These are phyloP conservation scores for Malurus leucopterus DNA, from an alignment of 2,797 vertebrate species.

Conservation along the genomic window DNA sequence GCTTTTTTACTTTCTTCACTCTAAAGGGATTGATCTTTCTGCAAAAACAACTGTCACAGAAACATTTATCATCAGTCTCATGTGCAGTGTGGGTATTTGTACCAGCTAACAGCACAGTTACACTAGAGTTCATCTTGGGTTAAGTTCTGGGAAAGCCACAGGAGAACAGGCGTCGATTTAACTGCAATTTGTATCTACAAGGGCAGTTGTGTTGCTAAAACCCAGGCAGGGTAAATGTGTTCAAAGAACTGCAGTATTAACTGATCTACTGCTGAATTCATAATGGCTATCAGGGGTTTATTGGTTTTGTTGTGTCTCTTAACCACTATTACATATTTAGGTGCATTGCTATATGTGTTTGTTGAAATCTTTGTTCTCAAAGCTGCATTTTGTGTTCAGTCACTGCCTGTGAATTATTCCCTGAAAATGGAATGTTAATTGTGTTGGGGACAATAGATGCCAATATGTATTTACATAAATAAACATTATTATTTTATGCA, in stretches of 20 bases:
- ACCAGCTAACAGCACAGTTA: not conserved
- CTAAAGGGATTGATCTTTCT: not conserved
- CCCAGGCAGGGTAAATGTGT: not conserved
- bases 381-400: not conserved
- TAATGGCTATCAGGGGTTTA: not conserved
- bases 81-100: not conserved
- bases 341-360: not conserved
- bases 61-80: not conserved
- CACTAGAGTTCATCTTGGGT: not conserved
- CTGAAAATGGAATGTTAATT: conserved; percentile 2
- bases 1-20: not conserved
- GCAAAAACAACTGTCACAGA: not conserved
- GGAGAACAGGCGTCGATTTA: conserved; percentile 6
- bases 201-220: not conserved
- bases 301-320: not conserved
- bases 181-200: not conserved
- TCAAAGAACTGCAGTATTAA: not conserved
- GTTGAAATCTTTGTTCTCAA: not conserved
- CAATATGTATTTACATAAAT: conserved; percentile 5
- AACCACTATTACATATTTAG: not conserved
- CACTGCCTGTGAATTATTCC: not conserved
- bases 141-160: conserved; percentile 7
- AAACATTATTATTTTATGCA: not conserved
- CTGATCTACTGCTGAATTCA: not conserved
- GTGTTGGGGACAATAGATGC: not conserved